Evolutionary conservation across 2,888 invertebrate genomes (phyloP), one percentile per base, ranked within the genome.

Genomic region (Eupithecia inturbata): DNA sequence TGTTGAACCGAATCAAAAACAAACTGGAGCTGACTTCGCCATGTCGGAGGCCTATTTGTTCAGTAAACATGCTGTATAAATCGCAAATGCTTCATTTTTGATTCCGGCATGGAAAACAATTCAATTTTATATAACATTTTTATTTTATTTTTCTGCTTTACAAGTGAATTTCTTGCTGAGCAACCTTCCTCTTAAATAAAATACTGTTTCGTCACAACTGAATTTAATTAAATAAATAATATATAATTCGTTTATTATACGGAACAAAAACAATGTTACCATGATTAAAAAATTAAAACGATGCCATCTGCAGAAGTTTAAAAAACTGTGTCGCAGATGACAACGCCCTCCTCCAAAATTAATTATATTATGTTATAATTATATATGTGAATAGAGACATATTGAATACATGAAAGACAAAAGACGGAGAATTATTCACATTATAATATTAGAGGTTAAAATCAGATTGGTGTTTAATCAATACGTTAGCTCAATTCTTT

Each of bases 1-100:
- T 91, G 89, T 89, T 88, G 88, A 83, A 84, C 86, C 82, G 85
- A 91, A 91, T 91, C 89, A 88, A 88, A 90, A 91, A 91, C 88
- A 89, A 90, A 89, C 86, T 83, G 83, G n/a, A 78, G 73, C 81
- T 82, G 83, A 83, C 84, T 83, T 86, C 83, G 81, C 82, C 79
- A 81, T 82, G 81, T 85, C 81, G 80, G 77, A 80, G 78, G 77
- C 77, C 74, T 80, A 75, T 72, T 73, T 75, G 63, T 75, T 75
- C 72, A 72, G 70, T 49, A 72, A 75, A 75, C 70, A 72, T 68
- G 60, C 70, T 72, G 72, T 63, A 75, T 72, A 75, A 75, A 75
- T 75, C 72, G 75, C 67, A 75, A 75, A 70, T 64, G 72, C 70
- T 68, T 57, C 57, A 72, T 67, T 72, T 75, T 72, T 72, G 33